Evolutionary conservation across 2,797 vertebrate species (phyloP).

Genomic region (Labroides dimidiatus): DNA sequence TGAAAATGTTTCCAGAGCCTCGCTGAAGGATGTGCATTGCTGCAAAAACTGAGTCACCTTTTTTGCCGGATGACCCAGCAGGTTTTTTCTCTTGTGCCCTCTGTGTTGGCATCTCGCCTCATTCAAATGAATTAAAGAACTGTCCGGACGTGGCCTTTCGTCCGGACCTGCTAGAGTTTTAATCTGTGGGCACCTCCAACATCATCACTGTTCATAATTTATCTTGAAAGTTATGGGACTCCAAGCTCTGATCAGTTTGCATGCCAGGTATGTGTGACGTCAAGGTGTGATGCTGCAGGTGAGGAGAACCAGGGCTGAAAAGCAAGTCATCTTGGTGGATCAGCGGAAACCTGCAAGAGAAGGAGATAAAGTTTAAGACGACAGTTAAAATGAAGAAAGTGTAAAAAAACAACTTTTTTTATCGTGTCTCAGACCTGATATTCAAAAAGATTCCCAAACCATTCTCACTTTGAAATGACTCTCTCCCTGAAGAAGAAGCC

Average conservation of each 20-base stretch:
- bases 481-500: not conserved
- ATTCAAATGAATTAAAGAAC: not conserved
- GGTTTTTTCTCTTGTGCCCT: not conserved
- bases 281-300: not conserved
- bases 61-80: not conserved
- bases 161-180: constrained; percentile 18
- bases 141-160: not conserved
- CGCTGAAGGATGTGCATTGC: not conserved
- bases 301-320: not conserved
- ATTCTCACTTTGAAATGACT: not conserved
- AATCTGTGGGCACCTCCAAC: constrained; percentile 3
- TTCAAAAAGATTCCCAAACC: constrained; percentile 1
- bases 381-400: constrained; percentile 15
- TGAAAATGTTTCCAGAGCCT: too few species aligned
- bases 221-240: not conserved
- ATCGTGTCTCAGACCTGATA: not conserved
- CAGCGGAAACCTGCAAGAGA: constrained; percentile 30
- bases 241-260: constrained; percentile 11
- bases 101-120: not conserved
- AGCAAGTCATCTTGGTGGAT: not conserved
- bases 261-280: constrained; percentile 1
- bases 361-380: constrained; percentile 7
- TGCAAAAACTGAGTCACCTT: constrained; percentile 11
- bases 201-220: constrained; percentile 29
- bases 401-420: too few species aligned